phyloP scores from a whole-genome alignment of 1,140 invertebrate species.

The Apis cerana region DNA sequence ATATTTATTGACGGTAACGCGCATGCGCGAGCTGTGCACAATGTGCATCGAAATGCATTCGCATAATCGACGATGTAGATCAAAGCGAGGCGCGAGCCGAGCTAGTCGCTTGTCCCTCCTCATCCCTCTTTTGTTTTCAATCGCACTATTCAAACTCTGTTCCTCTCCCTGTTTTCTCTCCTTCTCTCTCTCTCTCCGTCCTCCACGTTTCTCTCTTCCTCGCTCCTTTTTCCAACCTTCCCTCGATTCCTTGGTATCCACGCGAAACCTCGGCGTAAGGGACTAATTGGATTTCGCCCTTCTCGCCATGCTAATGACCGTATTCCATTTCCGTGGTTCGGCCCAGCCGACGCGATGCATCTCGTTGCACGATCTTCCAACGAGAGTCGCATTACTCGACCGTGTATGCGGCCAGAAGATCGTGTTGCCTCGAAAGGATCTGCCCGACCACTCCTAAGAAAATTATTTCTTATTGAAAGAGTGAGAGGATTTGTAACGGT shows the following conservation, averaged over 20 bases:
- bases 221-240: constrained; percentile 4
- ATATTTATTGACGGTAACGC: constrained; percentile 67
- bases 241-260: constrained; percentile 48
- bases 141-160: constrained; percentile 12
- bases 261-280: constrained; percentile 59
- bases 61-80: constrained; percentile 58
- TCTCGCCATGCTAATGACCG: constrained; percentile 62
- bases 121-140: constrained; percentile 25
- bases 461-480: neutral
- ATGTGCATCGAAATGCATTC: constrained; percentile 53
- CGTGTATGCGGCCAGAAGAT: constrained; percentile 46
- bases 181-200: neutral
- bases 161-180: neutral
- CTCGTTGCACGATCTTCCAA: constrained; percentile 64
- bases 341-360: constrained; percentile 55
- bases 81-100: constrained; percentile 8
- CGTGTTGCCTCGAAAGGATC: constrained; percentile 31
- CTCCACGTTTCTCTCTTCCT: neutral
- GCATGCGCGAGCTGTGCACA: constrained; percentile 41
- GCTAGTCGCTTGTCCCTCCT: neutral
- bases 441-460: no score
- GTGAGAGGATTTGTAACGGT: neutral
- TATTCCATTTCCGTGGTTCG: constrained; percentile 66
- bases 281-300: constrained; percentile 66
- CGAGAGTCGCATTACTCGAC: constrained; percentile 59